phyloP scores from a whole-genome alignment of 2,113 vertebrate species.

The Paramormyrops kingsleyae region DNA sequence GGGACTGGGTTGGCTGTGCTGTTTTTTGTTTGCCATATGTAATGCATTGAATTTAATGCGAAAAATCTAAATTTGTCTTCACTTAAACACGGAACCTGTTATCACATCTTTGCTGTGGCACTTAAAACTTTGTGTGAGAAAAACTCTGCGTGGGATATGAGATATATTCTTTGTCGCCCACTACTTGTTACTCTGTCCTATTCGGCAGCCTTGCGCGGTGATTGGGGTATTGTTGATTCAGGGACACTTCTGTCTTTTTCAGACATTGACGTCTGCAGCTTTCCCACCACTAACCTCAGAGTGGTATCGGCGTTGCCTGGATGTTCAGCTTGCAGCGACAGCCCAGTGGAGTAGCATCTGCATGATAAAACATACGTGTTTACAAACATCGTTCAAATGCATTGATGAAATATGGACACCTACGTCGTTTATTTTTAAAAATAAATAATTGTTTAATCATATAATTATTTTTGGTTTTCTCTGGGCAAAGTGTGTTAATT shows the following conservation, averaged over 20 bases:
- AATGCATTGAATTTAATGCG: not conserved
- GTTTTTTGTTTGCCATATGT: not conserved
- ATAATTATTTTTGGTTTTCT: not conserved
- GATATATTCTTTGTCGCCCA: not conserved
- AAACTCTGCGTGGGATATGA: not conserved
- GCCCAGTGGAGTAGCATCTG: not conserved
- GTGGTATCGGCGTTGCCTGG: not conserved
- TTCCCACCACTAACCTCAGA: not conserved
- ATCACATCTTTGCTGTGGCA: not conserved
- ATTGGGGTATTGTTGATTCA: not conserved
- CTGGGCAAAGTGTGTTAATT: not conserved
- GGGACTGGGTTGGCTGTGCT: not conserved
- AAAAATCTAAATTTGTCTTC: not conserved
- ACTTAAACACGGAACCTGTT: not conserved
- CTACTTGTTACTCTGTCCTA: not conserved
- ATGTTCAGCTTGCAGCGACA: not conserved
- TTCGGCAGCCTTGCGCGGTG: not conserved
- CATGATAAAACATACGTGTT: not conserved
- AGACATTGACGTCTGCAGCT: not conserved
- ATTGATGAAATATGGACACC: not conserved
- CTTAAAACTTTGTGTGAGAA: not conserved
- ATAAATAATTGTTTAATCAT: not conserved
- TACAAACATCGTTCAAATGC: not conserved
- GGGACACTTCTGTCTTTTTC: not conserved
- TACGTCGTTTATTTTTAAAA: not conserved